phyloP scores from a whole-genome alignment of 2,797 vertebrate genomes.

The Lateolabrax maculatus region DNA sequence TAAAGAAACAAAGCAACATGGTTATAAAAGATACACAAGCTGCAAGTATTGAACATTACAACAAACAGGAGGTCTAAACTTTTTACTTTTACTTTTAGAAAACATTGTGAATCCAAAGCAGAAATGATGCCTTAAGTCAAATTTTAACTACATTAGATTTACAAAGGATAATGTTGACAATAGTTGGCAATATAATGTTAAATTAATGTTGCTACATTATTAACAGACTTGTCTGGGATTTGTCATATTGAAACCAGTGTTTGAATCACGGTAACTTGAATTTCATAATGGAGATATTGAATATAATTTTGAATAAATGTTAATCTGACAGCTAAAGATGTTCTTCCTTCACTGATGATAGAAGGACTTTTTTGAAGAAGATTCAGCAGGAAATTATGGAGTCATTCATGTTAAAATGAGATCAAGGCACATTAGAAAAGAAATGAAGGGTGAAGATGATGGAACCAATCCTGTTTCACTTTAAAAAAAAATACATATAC shows the following conservation, averaged over 20 bases:
- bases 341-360: background rate
- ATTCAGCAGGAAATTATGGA: constrained; percentile 3
- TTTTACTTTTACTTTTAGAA: background rate
- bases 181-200: background rate
- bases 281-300: background rate
- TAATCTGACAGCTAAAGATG: background rate
- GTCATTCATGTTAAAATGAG: background rate
- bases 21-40: background rate
- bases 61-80: background rate
- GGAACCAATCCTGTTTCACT: constrained; percentile 21
- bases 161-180: background rate
- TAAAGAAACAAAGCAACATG: background rate
- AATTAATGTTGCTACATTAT: background rate
- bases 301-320: background rate
- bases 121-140: background rate
- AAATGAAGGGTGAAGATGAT: constrained; percentile 6
- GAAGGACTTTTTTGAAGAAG: background rate
- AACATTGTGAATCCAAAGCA: background rate
- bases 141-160: background rate
- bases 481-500: background rate
- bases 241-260: background rate
- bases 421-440: constrained; percentile 24
- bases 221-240: background rate
- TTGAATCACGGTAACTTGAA: background rate
- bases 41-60: background rate